phyloP scores from a whole-genome alignment of 2,797 vertebrate species.

The Eulemur coronatus region DNA sequence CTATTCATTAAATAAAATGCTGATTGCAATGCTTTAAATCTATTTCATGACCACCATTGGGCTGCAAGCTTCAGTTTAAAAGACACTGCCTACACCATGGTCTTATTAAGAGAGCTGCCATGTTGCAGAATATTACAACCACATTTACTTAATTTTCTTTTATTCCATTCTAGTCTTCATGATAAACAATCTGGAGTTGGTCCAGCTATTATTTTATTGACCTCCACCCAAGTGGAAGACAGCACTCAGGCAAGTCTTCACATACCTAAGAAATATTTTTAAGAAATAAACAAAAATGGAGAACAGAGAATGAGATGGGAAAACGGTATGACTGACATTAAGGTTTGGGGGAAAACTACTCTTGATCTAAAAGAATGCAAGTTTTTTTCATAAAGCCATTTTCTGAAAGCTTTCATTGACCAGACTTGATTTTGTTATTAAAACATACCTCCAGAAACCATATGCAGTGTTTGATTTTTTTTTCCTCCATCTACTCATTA shows the following conservation, averaged over 20 bases:
- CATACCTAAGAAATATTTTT: neutral
- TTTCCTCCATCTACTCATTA: constrained; percentile 62
- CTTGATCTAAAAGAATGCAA: constrained; percentile 42
- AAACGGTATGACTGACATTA: constrained; percentile 3
- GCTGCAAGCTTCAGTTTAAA: neutral
- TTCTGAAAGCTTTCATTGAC: constrained; percentile 65
- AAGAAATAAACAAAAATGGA: constrained; percentile 11
- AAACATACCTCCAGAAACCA: constrained; percentile 62
- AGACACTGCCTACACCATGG: neutral
- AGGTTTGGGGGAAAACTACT: constrained; percentile 4
- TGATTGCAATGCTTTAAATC: neutral
- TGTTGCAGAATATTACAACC: neutral
- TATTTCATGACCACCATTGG: neutral
- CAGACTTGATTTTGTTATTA: constrained; percentile 48
- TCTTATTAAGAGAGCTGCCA: neutral
- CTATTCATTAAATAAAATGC: constrained; percentile 1
- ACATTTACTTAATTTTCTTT: neutral
- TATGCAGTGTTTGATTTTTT: constrained; percentile 44
- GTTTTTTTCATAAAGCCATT: constrained; percentile 29
- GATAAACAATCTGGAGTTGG: neutral
- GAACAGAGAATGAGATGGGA: neutral
- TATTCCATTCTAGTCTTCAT: neutral
- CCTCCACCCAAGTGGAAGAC: neutral
- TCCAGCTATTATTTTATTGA: neutral
- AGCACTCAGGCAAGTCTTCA: neutral